These are phyloP conservation scores for Cacatua alba DNA, from an alignment of 2,113 vertebrate species.

Conservation along the genomic window DNA sequence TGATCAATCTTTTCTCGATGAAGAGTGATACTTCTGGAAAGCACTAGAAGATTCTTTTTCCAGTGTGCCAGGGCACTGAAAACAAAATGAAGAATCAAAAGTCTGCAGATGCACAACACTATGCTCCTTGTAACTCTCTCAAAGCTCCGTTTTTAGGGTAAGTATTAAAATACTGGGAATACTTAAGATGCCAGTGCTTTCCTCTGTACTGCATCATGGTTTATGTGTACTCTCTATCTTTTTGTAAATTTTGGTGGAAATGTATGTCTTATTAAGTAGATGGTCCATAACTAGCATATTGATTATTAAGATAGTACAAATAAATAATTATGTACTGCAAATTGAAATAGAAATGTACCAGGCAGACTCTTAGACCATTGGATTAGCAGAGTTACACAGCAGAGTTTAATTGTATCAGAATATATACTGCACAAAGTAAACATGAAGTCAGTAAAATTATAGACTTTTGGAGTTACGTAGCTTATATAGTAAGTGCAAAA, in stretches of 20 bases:
- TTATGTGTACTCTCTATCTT: neutral
- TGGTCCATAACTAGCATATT: neutral
- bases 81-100: neutral
- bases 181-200: neutral
- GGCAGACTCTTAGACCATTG: neutral
- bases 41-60: neutral
- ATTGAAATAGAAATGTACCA: neutral
- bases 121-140: neutral
- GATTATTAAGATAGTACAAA: neutral
- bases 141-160: neutral
- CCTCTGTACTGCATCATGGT: neutral
- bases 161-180: neutral
- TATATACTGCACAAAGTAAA: neutral
- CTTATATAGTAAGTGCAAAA: neutral
- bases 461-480: neutral
- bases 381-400: neutral
- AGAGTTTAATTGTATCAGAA: neutral
- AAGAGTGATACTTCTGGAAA: neutral
- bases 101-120: neutral
- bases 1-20: neutral
- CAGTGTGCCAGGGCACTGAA: neutral
- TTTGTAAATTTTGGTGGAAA: neutral
- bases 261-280: neutral
- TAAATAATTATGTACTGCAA: neutral
- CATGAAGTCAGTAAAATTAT: neutral